These are phyloP conservation scores for Donacobius atricapilla DNA, from an alignment of 2,113 vertebrate genomes.

Conservation along the genomic window DNA sequence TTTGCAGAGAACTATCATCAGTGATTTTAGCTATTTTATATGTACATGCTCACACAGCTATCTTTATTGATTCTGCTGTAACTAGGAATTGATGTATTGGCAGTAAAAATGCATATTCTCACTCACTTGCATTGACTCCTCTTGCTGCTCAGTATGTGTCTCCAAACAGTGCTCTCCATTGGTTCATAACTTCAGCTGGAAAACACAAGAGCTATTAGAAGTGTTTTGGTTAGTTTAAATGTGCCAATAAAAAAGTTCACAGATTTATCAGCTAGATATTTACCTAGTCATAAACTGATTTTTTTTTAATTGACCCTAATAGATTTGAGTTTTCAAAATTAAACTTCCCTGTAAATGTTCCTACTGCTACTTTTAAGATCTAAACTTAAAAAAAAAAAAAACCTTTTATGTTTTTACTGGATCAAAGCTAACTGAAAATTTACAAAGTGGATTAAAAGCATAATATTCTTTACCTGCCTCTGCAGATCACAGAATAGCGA, in stretches of 20 bases:
- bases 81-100: not conserved
- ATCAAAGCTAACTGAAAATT: not conserved
- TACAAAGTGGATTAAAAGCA: not conserved
- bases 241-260: not conserved
- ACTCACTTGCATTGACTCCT: not conserved
- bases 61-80: not conserved
- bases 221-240: not conserved
- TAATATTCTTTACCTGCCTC: not conserved
- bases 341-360: not conserved
- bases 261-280: not conserved
- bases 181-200: not conserved
- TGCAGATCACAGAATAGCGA: not conserved
- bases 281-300: not conserved
- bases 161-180: not conserved
- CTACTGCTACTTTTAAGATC: not conserved
- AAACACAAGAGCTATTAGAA: not conserved
- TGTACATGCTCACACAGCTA: not conserved
- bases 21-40: not conserved
- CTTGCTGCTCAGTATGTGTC: not conserved
- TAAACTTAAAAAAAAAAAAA: not conserved
- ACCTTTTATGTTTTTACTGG: not conserved
- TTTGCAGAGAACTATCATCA: not conserved
- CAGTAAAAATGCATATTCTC: not conserved
- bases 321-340: not conserved
- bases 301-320: not conserved